These are phyloP conservation scores for Alca torda DNA, from an alignment of 2,797 vertebrate genomes.

Conservation along the genomic window DNA sequence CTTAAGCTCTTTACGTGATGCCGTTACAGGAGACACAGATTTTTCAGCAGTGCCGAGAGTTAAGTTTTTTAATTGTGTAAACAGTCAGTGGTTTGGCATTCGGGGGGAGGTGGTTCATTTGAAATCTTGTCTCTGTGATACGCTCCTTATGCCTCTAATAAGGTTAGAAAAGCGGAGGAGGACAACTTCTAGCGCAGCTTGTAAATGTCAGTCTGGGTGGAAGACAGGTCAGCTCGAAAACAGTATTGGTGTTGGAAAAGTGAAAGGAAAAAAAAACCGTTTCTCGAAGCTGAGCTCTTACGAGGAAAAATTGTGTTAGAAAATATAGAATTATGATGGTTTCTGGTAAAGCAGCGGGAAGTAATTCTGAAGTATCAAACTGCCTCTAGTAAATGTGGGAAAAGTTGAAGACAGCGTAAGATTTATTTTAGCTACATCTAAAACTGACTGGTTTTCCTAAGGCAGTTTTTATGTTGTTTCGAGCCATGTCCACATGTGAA, in stretches of 20 bases:
- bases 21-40: background rate
- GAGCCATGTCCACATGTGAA: background rate
- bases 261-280: constrained; percentile 17
- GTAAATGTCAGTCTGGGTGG: constrained; percentile 70
- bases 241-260: constrained; percentile 28
- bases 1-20: background rate
- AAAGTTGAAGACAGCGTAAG: background rate
- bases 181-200: constrained; percentile 55
- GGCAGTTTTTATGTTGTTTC: background rate
- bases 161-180: constrained; percentile 57
- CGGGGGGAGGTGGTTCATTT: constrained; percentile 57
- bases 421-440: background rate
- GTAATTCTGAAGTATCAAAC: background rate
- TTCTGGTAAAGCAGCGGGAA: background rate
- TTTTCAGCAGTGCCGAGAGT: constrained; percentile 18
- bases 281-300: background rate
- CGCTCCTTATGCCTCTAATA: constrained; percentile 57
- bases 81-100: constrained; percentile 53
- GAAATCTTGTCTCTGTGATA: constrained; percentile 58
- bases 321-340: background rate
- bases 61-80: constrained; percentile 38
- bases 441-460: background rate
- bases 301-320: background rate
- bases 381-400: background rate
- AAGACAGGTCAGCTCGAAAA: constrained; percentile 45